A percentile compares a stretch with the other conserved stretches of the same genome.
Evolutionary conservation across 2,888 invertebrate genomes (phyloP).

Genomic region (Pollenia griseotomentosa): DNA sequence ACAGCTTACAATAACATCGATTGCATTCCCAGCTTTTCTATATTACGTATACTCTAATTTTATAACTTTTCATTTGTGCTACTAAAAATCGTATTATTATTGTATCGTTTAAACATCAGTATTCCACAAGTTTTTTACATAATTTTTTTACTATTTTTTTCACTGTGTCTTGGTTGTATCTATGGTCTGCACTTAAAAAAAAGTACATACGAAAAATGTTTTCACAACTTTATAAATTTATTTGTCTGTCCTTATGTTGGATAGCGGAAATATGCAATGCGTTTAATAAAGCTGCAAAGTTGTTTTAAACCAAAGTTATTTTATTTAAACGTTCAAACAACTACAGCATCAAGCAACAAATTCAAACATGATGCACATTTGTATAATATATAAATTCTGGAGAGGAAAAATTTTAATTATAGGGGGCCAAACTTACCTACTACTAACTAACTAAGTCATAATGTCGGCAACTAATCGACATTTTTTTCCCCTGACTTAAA

Average conservation of each 20-base stretch:
- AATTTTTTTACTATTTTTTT: background rate
- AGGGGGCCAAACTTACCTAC: too few species aligned
- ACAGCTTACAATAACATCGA: too few species aligned
- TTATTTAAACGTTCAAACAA: constrained; percentile 57
- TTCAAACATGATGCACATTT: constrained; percentile 1
- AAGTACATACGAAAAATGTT: constrained; percentile 12
- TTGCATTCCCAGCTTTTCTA: too few species aligned
- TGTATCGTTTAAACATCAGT: too few species aligned
- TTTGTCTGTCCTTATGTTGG: constrained; percentile 34
- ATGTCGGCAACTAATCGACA: too few species aligned
- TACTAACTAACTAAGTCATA: too few species aligned
- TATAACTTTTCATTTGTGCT: too few species aligned
- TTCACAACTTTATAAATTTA: constrained; percentile 61
- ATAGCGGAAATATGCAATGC: constrained; percentile 65
- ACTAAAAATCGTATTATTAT: too few species aligned
- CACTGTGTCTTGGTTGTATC: constrained; percentile 32
- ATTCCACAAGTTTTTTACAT: too few species aligned
- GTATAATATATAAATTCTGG: background rate
- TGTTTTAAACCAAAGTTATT: constrained; percentile 51
- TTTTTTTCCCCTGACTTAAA: too few species aligned
- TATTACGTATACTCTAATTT: too few species aligned
- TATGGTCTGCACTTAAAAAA: constrained; percentile 7
- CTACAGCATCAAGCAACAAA: constrained; percentile 65
- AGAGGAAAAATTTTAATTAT: background rate
- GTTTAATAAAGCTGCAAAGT: constrained; percentile 67